Evolutionary conservation across 2,888 invertebrate species (phyloP).

Genomic region (Macrosoma leucophasiata): DNA sequence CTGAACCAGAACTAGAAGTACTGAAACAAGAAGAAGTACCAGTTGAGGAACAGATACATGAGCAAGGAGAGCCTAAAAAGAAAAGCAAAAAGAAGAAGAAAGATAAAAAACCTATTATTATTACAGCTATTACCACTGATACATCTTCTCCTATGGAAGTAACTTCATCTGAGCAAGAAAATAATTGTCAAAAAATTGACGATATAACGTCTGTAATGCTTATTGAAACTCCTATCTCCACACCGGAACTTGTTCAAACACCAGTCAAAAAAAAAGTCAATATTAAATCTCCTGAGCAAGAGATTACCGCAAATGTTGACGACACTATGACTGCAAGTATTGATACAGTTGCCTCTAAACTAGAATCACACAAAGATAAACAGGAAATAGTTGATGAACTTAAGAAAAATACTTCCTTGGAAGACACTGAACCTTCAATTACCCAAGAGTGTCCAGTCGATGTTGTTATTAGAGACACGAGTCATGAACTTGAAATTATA

Average conservation of each 20-base stretch:
- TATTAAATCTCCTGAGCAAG: conserved; percentile 62
- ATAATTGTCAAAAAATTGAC: conserved; percentile 8
- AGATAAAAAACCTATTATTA: conserved; percentile 35
- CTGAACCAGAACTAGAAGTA: conserved; percentile 18
- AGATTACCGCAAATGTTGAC: too few species aligned
- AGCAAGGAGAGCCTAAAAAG: conserved; percentile 37
- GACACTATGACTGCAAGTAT: too few species aligned
- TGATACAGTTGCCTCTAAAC: too few species aligned
- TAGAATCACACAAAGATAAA: too few species aligned
- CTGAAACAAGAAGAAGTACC: conserved; percentile 20
- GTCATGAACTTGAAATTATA: too few species aligned
- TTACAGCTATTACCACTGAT: conserved; percentile 24
- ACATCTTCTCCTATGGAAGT: conserved; percentile 28
- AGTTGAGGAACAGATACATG: conserved; percentile 12
- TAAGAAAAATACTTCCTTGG: too few species aligned
- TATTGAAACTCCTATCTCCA: conserved; percentile 41
- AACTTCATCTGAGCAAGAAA: conserved; percentile 32
- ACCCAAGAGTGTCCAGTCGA: too few species aligned
- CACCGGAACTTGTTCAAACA: conserved; percentile 58
- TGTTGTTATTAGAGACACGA: too few species aligned
- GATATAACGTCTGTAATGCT: conserved; percentile 22
- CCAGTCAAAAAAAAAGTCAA: conserved; percentile 60
- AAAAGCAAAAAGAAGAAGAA: conserved; percentile 56
- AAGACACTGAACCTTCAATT: too few species aligned
- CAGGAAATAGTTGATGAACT: too few species aligned